Evolutionary conservation across 2,113 vertebrate species (phyloP).

Genomic region (Cynopterus brachyotis): DNA sequence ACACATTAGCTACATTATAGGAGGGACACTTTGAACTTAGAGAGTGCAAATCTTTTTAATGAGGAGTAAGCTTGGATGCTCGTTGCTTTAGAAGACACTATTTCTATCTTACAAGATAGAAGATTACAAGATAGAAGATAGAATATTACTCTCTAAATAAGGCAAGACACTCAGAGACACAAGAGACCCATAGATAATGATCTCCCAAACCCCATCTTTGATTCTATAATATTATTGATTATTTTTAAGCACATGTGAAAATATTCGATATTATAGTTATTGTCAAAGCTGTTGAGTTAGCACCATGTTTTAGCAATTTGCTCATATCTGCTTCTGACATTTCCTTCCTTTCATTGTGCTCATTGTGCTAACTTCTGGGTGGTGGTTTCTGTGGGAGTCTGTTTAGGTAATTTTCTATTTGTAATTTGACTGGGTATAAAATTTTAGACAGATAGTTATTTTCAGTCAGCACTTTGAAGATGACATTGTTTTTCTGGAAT

Average conservation of each 20-base stretch:
- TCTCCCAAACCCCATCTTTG: not conserved
- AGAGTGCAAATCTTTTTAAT: too few relatives aligned
- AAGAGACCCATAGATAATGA: not conserved
- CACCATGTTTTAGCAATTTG: not conserved
- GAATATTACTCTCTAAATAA: too few relatives aligned
- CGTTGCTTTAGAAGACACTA: not conserved
- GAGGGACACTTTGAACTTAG: not conserved
- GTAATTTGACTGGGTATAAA: not conserved
- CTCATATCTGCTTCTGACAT: not conserved
- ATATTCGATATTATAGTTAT: not conserved
- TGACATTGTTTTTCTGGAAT: not conserved
- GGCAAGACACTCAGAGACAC: not conserved
- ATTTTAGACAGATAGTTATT: not conserved
- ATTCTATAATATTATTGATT: not conserved
- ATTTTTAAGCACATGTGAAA: not conserved
- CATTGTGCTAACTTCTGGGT: not conserved
- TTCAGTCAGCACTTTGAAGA: not conserved
- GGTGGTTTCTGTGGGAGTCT: not conserved
- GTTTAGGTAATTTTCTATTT: not conserved
- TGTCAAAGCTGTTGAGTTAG: not conserved
- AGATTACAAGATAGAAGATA: not conserved
- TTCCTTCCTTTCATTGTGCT: not conserved
- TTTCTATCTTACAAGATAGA: not conserved
- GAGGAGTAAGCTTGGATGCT: not conserved
- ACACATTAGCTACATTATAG: not conserved